Base-by-base conservation (phyloP, 2,113 vertebrate species). In the Rhegmatorhina hoffmannsi region DNA sequence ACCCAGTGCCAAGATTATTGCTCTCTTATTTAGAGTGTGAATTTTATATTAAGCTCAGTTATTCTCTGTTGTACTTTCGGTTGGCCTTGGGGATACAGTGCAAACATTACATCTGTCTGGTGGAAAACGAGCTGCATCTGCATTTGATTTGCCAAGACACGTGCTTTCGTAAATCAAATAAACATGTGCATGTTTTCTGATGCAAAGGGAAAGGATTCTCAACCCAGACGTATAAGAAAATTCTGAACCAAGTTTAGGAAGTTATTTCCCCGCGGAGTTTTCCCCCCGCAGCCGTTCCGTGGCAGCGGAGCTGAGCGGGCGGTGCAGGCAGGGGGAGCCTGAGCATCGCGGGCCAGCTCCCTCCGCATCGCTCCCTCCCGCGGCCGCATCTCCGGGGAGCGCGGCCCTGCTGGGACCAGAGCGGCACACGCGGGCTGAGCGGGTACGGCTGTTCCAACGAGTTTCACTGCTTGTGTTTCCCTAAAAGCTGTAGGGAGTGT, bases 271-370 rank as follows among this genome's bases (percentile, higher is more conserved):
- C 28, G 29, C 17, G 13, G 31, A 9, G 70, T 60, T 84, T 66
- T 11, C 31, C 13, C 18, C 2, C 10, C 24, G 46, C 40, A 52
- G 36, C 56, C 8, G 16, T 23, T 62, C 50, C 12, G 40, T 40
- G 40, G 7, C 53, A 31, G 17, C 11, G 11, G 53, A 10, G 7
- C 53, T 5, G 53, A 55, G 29, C 11, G 15, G 49, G 70, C 2
- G 24, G 63, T 43, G 55, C 79, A 84, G 91, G 86, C 60, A 92
- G 95, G 75, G 92, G 95, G 92, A 96, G 92, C 95, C 74, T 83
- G 44, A 78, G 91, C 9, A 59, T 70, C 90, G 2, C 62, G 2
- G 9, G 47, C 6, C 68, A 15, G 68, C 38, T 52, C 46, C 26
- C 52, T 23, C 10, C 9, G 49, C 46, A 25, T 11, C 29, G 6